phyloP scores from a whole-genome alignment of 2,888 invertebrate species.

The Parochlus steinenii region DNA sequence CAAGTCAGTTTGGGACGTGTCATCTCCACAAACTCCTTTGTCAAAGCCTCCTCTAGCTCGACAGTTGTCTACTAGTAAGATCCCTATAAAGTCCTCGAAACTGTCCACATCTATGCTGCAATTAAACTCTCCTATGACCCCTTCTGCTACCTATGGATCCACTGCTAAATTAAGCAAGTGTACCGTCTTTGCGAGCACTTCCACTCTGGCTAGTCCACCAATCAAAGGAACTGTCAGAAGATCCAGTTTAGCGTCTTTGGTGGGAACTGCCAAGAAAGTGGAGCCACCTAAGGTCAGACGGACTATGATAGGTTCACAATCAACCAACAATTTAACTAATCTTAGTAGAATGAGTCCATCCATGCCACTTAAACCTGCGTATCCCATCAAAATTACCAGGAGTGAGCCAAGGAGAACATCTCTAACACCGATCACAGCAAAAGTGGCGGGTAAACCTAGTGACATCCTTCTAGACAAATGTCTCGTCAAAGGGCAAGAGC shows the following conservation, averaged over 20 bases:
- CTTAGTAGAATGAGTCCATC: too few species aligned
- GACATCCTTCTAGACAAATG: conserved; percentile 27
- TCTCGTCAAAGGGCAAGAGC: conserved; percentile 27
- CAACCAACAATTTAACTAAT: too few species aligned
- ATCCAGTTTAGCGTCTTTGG: too few species aligned
- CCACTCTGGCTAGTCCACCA: too few species aligned
- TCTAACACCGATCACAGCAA: not conserved
- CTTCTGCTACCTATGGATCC: not conserved
- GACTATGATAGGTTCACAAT: too few species aligned
- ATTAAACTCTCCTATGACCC: conserved; percentile 15
- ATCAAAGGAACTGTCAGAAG: too few species aligned
- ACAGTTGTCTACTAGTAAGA: conserved; percentile 41
- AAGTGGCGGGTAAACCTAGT: too few species aligned
- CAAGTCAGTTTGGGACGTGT: conserved; percentile 38
- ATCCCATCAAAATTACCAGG: conserved; percentile 14
- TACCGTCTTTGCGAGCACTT: conserved; percentile 6
- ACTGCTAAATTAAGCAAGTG: conserved; percentile 6
- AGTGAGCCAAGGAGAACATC: conserved; percentile 1
- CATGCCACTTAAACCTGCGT: not conserved
- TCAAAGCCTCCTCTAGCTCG: conserved; percentile 13
- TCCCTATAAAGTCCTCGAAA: conserved; percentile 32
- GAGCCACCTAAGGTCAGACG: too few species aligned
- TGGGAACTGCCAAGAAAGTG: too few species aligned
- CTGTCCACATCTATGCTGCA: conserved; percentile 11
- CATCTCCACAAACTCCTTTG: conserved; percentile 30